phyloP scores from a whole-genome alignment of 1,140 invertebrate species.

The Drosophila micromelanica region DNA sequence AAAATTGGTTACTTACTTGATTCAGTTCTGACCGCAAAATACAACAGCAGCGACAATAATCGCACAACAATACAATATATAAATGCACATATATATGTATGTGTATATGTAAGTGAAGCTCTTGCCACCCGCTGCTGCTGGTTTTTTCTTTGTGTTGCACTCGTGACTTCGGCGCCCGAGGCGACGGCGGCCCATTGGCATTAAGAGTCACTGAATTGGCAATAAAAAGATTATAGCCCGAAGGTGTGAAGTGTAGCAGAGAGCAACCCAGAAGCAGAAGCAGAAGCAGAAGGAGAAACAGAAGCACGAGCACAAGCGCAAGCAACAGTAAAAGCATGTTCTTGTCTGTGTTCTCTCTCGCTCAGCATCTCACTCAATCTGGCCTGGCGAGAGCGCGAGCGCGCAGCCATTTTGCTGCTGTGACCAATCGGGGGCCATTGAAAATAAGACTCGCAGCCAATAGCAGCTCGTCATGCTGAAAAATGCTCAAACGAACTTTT shows the following conservation, averaged over 20 bases:
- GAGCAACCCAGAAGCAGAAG: constrained; percentile 7
- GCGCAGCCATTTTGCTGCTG: constrained; percentile 58
- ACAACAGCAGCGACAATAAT: constrained; percentile 23
- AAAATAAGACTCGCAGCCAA: constrained; percentile 31
- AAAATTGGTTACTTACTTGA: constrained; percentile 58
- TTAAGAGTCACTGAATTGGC: constrained; percentile 80
- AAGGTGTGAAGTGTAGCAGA: constrained; percentile 77
- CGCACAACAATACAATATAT: constrained; percentile 1
- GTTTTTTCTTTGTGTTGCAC: constrained; percentile 37
- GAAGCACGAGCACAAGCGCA: constrained; percentile 5
- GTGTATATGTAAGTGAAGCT: constrained; percentile 8
- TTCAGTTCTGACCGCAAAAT: constrained; percentile 68
- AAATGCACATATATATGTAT: too few species aligned
- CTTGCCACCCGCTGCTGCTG: background rate
- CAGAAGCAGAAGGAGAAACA: background rate
- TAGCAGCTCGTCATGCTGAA: background rate
- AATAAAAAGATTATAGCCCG: constrained; percentile 84
- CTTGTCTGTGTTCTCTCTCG: constrained; percentile 2
- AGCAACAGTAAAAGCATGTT: constrained; percentile 15
- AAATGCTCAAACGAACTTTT: constrained; percentile 31
- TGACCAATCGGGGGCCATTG: constrained; percentile 42
- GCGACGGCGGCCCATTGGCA: constrained; percentile 48
- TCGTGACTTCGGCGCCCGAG: constrained; percentile 65
- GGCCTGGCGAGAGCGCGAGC: constrained; percentile 21
- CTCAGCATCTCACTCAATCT: constrained; percentile 54